A percentile compares a stretch with the other conserved stretches of the same genome.
These are phyloP conservation scores for Glyptemys insculpta DNA, from an alignment of 2,797 vertebrate genomes.

Conservation along the genomic window DNA sequence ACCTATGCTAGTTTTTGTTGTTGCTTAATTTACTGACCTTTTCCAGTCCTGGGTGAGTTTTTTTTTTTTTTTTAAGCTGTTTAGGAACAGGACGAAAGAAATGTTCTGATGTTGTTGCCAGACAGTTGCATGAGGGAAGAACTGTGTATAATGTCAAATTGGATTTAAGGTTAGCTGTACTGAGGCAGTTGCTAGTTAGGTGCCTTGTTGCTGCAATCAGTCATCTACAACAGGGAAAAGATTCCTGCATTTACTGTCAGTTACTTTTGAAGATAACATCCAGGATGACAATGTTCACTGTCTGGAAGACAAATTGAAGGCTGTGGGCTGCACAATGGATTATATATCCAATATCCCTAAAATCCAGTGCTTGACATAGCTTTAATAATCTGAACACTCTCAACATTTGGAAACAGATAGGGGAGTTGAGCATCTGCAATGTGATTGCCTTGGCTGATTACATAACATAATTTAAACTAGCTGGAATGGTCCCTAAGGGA, in stretches of 20 bases:
- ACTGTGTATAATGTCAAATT: conserved; percentile 49
- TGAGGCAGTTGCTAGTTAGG: conserved; percentile 52
- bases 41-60: not conserved
- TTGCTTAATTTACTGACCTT: conserved; percentile 60
- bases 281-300: not conserved
- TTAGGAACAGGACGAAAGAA: conserved; percentile 50
- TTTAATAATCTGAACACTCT: not conserved
- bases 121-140: conserved; percentile 2
- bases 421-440: not conserved
- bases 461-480: not conserved
- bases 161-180: conserved; percentile 18
- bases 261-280: not conserved
- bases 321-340: not conserved
- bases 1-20: conserved; percentile 42
- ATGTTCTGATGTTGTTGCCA: conserved; percentile 47
- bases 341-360: not conserved
- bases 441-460: not conserved
- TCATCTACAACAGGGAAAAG: not conserved
- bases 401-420: not conserved
- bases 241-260: conserved; percentile 23
- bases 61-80: conserved; percentile 45
- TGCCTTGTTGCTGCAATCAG: conserved; percentile 15
- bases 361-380: not conserved
- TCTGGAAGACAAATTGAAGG: not conserved
- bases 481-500: not conserved